Evolutionary conservation across 2,888 invertebrate genomes (phyloP), one percentile per base, ranked within the genome.

Genomic region (Eremobia ochroleuca): DNA sequence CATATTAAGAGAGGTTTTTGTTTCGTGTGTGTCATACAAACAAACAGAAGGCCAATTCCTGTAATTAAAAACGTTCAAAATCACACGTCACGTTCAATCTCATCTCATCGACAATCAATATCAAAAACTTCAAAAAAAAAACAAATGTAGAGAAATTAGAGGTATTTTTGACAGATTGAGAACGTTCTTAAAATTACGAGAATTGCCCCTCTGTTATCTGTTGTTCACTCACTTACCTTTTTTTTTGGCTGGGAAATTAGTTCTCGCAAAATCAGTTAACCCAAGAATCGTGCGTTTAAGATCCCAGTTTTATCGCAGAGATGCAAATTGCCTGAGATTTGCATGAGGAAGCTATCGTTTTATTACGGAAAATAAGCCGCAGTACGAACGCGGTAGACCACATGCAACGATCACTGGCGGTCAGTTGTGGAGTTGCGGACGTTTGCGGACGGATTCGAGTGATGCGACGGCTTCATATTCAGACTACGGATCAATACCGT

Each of bases 401-500:
- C 83, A 78, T 79, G 76, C 73, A 71, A 71, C 76, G 69, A 68
- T 69, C 66, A 76, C 46, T 59, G 59, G 13, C 58, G 72, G 43
- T 43, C 21, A 65, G 49, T 71, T 74, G 73, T 64, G 66, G 70
- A 49, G 58, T 31, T 58, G 77, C 43, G 34, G 61, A 73, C 43
- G 55, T 59, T 49, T 49, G 78, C 61, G 66, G 40, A 52, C 31
- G 68, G 61, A 61, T 55, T 21, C 28, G 59, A 61, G 34, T 68
- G 82, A 83, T 74, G 81, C 49, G 61, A 62, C 55, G 78, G 70
- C 76, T 83, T 89, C 81, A 77, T 72, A 88, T 87, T 88, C 88
- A 79, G 86, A 72, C 61, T 87, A 83, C 80, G 73, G 81, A 73
- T 55, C 85, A 72, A 76, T 90, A 85, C 91, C 91, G 91, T 91